Evolutionary conservation across 1,140 invertebrate species (phyloP), one percentile per base, ranked within the genome.

Genomic region (Tetramorium simillimum): DNA sequence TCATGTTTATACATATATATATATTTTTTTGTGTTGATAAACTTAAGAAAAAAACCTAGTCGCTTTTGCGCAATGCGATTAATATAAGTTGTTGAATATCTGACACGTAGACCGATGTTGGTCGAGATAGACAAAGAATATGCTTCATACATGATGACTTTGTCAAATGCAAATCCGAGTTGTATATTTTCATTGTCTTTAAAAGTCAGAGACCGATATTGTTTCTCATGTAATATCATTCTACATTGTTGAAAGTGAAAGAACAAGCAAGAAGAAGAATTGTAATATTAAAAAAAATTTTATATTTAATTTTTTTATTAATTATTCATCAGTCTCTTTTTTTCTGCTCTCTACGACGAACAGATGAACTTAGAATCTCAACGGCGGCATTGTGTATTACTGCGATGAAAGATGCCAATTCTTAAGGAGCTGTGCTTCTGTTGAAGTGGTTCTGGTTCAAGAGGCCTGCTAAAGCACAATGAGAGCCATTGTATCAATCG

Each of bases 401-500:
- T 87, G 75, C 84, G 85, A 82, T 88, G 69, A 91, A 88, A 91
- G 86, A 93, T 91, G 90, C 70, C 82, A 91, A 86, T 90, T 87
- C 86, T 88, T 92, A 92, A 92, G 88, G 77, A 89, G 75, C 60
- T 88, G 80, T 82, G 86, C 80, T 90, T 92, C 91, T 84, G 65
- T 56, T 91, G 90, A 92, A 92, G 91, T 92, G 91, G 89, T 88
- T 86, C 65, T 84, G 86, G 63, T 89, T 91, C 82, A 91, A 92
- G 92, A 91, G 89, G 85, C 80, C 70, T 86, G 82, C 77, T 76
- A 82, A 90, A 78, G 78, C 89, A 93, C 91, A 92, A 93, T 93
- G 92, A 93, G 86, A 91, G 88, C 85, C 89, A 91, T 92, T 93
- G 91, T 93, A 92, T 93, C 87, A 72, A 77, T 91, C 58, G 24